Evolutionary conservation across 1,140 invertebrate species (phyloP).

Genomic region (Maconellicoccus hirsutus): DNA sequence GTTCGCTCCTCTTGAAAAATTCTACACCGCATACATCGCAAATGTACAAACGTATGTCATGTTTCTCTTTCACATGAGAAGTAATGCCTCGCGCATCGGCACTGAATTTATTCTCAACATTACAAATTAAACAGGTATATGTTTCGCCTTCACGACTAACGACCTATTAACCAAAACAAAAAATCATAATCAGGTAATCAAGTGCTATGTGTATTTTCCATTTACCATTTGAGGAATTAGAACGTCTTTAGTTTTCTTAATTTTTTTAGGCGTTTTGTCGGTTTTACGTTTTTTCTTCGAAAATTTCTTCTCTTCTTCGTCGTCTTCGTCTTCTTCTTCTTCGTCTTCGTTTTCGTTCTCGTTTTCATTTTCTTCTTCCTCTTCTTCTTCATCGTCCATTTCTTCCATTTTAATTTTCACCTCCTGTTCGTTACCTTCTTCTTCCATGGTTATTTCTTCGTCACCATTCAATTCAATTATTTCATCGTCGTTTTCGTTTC

Average conservation of each 20-base stretch:
- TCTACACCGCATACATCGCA: constrained; percentile 56
- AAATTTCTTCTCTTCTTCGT: constrained; percentile 30
- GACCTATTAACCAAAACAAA: constrained; percentile 33
- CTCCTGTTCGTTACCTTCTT: background rate
- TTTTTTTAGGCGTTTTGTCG: constrained; percentile 10
- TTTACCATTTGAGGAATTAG: constrained; percentile 26
- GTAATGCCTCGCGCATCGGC: constrained; percentile 47
- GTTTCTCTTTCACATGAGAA: constrained; percentile 45
- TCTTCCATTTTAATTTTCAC: constrained; percentile 17
- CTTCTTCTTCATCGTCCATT: constrained; percentile 25
- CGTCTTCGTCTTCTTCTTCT: constrained; percentile 23
- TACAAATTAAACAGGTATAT: constrained; percentile 49
- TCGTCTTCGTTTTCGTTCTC: constrained; percentile 26
- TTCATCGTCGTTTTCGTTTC: constrained; percentile 27
- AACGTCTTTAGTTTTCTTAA: constrained; percentile 23
- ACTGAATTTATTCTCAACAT: constrained; percentile 36
- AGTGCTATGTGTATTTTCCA: background rate
- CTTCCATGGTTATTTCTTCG: background rate
- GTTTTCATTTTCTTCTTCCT: constrained; percentile 26
- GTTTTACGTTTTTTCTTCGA: constrained; percentile 24
- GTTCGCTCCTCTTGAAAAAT: constrained; percentile 47
- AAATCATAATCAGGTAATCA: constrained; percentile 5
- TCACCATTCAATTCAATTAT: constrained; percentile 23
- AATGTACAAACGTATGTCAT: constrained; percentile 52
- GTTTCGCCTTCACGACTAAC: constrained; percentile 39